Evolutionary conservation across 53 echinoderm and acorn worm genomes (phyloP).

Genomic region (Arbacia lixula): DNA sequence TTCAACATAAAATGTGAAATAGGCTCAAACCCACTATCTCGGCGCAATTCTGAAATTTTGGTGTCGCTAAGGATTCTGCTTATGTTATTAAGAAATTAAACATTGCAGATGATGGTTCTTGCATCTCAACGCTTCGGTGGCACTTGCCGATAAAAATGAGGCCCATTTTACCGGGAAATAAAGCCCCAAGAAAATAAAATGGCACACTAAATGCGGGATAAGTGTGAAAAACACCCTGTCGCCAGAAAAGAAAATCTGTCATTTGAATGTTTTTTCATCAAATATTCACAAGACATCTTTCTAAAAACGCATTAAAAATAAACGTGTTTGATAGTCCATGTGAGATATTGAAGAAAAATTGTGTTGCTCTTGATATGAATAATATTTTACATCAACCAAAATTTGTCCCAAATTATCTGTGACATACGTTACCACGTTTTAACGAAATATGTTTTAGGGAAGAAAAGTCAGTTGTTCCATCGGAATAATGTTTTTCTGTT

Average conservation of each 20-base stretch:
- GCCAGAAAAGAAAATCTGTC: background rate
- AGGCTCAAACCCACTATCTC: conserved; percentile 25
- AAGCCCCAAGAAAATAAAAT: background rate
- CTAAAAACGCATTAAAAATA: background rate
- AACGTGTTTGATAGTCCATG: background rate
- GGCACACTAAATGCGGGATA: background rate
- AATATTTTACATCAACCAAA: background rate
- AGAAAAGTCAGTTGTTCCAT: background rate
- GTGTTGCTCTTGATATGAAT: background rate
- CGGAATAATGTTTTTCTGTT: background rate
- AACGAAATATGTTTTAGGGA: background rate
- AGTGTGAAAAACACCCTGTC: background rate
- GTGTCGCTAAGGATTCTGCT: conserved; percentile 22
- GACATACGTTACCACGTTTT: conserved; percentile 45
- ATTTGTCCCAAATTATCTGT: conserved; percentile 13
- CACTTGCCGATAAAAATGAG: background rate
- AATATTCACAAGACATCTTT: background rate
- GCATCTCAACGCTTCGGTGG: background rate
- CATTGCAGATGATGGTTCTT: background rate
- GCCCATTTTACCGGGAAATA: background rate
- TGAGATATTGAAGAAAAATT: conserved; percentile 1
- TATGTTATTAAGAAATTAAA: background rate
- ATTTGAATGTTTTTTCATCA: background rate
- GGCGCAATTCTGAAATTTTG: conserved; percentile 4
- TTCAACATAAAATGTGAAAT: too few relatives aligned